phyloP scores from a whole-genome alignment of 2,113 vertebrate species.

The Aplodontia rufa region DNA sequence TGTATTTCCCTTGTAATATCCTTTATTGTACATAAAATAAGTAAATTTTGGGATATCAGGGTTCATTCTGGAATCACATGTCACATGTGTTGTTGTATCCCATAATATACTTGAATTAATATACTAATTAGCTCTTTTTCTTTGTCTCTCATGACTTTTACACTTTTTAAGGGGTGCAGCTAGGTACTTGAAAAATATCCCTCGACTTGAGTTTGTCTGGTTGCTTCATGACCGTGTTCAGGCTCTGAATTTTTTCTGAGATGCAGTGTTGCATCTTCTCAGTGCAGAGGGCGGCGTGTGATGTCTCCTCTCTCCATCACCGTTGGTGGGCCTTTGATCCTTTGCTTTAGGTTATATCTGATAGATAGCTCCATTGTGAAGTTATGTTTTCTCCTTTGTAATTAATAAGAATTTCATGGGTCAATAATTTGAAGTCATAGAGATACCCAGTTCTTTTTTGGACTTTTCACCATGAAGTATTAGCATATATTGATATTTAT shows the following conservation, averaged over 20 bases:
- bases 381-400: background rate
- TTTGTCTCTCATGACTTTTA: background rate
- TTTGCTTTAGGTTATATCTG: background rate
- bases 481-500: background rate
- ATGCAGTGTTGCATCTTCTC: background rate
- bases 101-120: background rate
- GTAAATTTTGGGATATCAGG: background rate
- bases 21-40: background rate
- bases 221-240: too few relatives aligned
- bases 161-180: background rate
- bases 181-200: background rate
- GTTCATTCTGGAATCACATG: background rate
- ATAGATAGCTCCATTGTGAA: background rate
- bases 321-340: background rate
- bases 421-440: background rate
- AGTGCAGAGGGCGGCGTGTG: background rate
- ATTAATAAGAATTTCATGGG: background rate
- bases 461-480: background rate
- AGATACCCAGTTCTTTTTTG: background rate
- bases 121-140: background rate
- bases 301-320: background rate
- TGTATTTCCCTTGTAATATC: background rate
- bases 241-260: background rate
- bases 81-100: background rate
- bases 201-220: background rate